Conservation (phyloP, 2,888 invertebrate genomes). For the Gymnocheta viridis region DNA sequence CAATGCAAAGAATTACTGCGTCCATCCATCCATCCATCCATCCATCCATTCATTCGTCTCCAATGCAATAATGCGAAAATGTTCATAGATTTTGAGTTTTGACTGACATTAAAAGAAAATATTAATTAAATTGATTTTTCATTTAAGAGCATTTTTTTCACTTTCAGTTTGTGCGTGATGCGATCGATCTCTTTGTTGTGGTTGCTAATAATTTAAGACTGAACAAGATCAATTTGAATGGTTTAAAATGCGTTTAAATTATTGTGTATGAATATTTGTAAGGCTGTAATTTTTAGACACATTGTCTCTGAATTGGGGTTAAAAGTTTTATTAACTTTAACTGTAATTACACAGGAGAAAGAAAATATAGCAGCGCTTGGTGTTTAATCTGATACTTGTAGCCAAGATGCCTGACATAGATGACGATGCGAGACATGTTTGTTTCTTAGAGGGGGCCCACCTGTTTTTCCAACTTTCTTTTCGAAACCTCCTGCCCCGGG, state of each 20-base stretch:
- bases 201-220: slow-evolving; percentile 16
- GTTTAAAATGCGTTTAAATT: slow-evolving; percentile 31
- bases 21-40: neutral
- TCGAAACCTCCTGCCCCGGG: no score
- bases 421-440: no score
- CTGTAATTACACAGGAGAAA: neutral
- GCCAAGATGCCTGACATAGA: no score
- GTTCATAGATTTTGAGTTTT: slow-evolving; percentile 7
- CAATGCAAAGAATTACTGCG: neutral
- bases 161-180: neutral
- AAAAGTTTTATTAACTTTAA: neutral
- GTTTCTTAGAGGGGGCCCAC: no score
- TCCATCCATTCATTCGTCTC: neutral
- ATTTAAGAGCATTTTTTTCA: slow-evolving; percentile 15
- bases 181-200: slow-evolving; percentile 17
- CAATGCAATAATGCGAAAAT: neutral
- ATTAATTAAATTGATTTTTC: slow-evolving; percentile 58
- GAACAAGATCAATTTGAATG: slow-evolving; percentile 20
- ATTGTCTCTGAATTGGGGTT: neutral
- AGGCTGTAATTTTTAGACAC: neutral
- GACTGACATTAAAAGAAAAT: slow-evolving; percentile 50
- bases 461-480: neutral
- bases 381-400: neutral
- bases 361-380: neutral
- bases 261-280: neutral